Evolutionary conservation across 2,888 invertebrate genomes (phyloP).

Genomic region (Ditylenchus weischeri): DNA sequence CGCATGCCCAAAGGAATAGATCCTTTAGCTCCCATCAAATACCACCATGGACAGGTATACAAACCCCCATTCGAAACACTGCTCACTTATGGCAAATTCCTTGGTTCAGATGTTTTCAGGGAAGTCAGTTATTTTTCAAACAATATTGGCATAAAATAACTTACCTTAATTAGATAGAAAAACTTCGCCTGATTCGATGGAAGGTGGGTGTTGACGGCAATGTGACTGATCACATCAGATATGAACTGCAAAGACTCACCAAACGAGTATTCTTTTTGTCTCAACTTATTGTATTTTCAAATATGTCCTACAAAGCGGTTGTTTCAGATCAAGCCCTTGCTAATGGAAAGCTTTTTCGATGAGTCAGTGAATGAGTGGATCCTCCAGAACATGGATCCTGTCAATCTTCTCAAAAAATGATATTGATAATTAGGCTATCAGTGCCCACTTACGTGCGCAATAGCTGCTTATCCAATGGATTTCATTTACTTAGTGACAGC

Average conservation of each 20-base stretch:
- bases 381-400: conserved; percentile 10
- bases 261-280: neutral
- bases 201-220: conserved; percentile 5
- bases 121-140: conserved; percentile 12
- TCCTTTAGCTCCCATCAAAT: neutral
- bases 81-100: conserved; percentile 20
- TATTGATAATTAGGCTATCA: no score
- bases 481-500: no score
- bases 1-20: neutral
- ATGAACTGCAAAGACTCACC: neutral
- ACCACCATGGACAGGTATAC: conserved; percentile 13
- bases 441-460: no score
- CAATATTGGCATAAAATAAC: neutral
- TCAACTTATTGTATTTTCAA: neutral
- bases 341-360: conserved; percentile 26
- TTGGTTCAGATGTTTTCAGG: conserved; percentile 21
- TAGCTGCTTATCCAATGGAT: no score
- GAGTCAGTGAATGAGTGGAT: conserved; percentile 32
- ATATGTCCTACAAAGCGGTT: neutral
- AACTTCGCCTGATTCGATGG: conserved; percentile 23
- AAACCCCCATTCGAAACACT: conserved; percentile 13
- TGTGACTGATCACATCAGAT: neutral
- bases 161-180: conserved; percentile 30
- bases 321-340: conserved; percentile 21
- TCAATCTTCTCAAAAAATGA: neutral